A percentile compares a stretch with the other conserved stretches of the same genome.
These are phyloP conservation scores for Lymantria dispar DNA, from an alignment of 2,888 invertebrate species.

Conservation along the genomic window DNA sequence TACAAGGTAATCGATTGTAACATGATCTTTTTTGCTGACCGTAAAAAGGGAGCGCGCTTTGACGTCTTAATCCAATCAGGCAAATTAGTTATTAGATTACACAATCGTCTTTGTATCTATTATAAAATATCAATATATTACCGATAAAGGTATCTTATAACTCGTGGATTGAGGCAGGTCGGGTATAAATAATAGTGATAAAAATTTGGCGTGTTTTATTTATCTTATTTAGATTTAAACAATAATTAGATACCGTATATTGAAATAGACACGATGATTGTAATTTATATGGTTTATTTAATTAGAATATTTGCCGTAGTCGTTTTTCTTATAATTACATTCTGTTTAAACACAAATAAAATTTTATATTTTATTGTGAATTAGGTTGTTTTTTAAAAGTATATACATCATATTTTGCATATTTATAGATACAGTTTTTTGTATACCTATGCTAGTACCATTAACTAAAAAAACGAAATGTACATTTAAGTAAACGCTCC, in stretches of 20 bases:
- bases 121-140: constrained; percentile 4
- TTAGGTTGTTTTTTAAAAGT: no score
- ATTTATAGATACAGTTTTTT: no score
- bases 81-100: constrained; percentile 67
- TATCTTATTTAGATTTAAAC: constrained; percentile 1
- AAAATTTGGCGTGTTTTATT: constrained; percentile 23
- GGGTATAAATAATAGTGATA: constrained; percentile 42
- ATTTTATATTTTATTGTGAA: no score
- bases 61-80: constrained; percentile 79
- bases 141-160: constrained; percentile 30
- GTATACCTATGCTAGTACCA: no score
- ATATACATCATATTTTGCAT: no score
- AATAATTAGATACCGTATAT: constrained; percentile 27
- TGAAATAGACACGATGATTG: constrained; percentile 13
- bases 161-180: constrained; percentile 66
- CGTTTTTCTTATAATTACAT: no score
- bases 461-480: no score
- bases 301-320: no score
- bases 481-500: no score
- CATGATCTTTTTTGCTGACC: constrained; percentile 69
- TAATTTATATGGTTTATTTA: background rate
- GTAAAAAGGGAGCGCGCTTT: constrained; percentile 59
- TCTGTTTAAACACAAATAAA: no score
- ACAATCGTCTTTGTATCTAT: constrained; percentile 28
- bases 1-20: constrained; percentile 48